Conservation (phyloP, 53 echinoderm and acorn worm species). For the Arbacia lixula region DNA sequence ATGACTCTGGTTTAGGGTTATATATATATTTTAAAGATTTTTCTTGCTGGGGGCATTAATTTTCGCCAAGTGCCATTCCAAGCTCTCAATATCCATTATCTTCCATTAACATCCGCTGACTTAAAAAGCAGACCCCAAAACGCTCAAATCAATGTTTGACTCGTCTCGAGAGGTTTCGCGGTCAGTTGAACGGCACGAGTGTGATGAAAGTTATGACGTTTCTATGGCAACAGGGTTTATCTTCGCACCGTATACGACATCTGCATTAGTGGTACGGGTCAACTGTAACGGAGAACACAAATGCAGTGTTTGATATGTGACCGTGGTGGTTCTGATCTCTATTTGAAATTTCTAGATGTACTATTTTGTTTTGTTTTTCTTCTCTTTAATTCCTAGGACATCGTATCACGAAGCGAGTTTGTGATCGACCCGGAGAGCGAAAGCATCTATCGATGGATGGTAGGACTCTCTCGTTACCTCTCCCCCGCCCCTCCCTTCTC, state of each 20-base stretch:
- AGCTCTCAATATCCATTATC: too few species aligned
- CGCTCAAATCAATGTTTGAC: too few species aligned
- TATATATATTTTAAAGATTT: too few species aligned
- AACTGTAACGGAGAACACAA: neutral
- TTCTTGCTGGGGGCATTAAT: too few species aligned
- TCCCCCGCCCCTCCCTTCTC: neutral
- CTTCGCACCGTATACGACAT: neutral
- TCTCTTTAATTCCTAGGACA: neutral
- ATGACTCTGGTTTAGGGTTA: too few species aligned
- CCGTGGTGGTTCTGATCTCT: neutral
- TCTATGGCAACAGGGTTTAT: neutral
- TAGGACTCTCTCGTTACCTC: constrained; percentile 41
- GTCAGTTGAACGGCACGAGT: too few species aligned
- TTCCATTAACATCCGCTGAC: too few species aligned
- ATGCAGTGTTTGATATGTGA: too few species aligned
- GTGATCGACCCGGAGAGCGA: constrained; percentile 90
- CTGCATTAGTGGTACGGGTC: neutral
- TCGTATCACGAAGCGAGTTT: constrained; percentile 9
- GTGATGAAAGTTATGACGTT: too few species aligned
- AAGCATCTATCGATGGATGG: constrained; percentile 82
- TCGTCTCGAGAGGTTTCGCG: too few species aligned
- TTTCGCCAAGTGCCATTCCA: too few species aligned
- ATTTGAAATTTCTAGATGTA: neutral
- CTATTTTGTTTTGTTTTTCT: neutral
- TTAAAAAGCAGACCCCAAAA: too few species aligned